A percentile compares a stretch with the other conserved stretches of the same genome.
Evolutionary conservation across 2,797 vertebrate genomes (phyloP).

Genomic region (Fistularia commersonii): DNA sequence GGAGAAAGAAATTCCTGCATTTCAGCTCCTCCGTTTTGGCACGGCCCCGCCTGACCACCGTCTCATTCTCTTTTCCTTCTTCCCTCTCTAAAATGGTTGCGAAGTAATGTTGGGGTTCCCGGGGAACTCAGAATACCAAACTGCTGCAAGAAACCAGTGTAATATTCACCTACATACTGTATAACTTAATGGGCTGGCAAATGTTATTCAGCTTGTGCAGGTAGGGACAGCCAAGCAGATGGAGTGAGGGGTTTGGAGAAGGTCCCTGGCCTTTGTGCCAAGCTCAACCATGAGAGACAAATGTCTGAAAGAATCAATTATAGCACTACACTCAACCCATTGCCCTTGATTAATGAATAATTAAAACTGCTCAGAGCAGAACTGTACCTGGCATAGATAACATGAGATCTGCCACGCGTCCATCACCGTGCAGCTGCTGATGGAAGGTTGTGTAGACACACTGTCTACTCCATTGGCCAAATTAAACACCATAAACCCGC

Average conservation of each 20-base stretch:
- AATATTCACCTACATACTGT: too few relatives aligned
- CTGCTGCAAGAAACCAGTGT: too few relatives aligned
- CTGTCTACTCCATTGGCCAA: conserved; percentile 7
- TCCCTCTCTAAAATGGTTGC: not conserved
- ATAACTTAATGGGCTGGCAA: not conserved
- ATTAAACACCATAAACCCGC: conserved; percentile 7
- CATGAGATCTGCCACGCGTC: conserved; percentile 43
- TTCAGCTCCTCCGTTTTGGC: conserved; percentile 20
- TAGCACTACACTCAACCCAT: conserved; percentile 48
- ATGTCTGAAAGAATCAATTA: conserved; percentile 70
- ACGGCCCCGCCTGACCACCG: conserved; percentile 9
- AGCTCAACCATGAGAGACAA: conserved; percentile 59
- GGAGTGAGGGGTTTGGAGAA: conserved; percentile 27
- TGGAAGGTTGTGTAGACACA: conserved; percentile 28
- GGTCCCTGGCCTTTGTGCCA: conserved; percentile 39
- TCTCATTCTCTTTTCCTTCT: conserved; percentile 2
- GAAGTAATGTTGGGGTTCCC: not conserved
- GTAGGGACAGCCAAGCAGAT: conserved; percentile 3
- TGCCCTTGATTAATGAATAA: conserved; percentile 69
- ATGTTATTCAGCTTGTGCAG: conserved; percentile 1
- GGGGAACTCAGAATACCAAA: too few relatives aligned
- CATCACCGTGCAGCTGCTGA: conserved; percentile 27
- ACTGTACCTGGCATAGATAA: conserved; percentile 45
- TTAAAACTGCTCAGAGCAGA: conserved; percentile 53
- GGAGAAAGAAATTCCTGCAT: conserved; percentile 56